phyloP scores from a whole-genome alignment of 35 echinoderm and acorn worm species.

The Lytechinus pictus region DNA sequence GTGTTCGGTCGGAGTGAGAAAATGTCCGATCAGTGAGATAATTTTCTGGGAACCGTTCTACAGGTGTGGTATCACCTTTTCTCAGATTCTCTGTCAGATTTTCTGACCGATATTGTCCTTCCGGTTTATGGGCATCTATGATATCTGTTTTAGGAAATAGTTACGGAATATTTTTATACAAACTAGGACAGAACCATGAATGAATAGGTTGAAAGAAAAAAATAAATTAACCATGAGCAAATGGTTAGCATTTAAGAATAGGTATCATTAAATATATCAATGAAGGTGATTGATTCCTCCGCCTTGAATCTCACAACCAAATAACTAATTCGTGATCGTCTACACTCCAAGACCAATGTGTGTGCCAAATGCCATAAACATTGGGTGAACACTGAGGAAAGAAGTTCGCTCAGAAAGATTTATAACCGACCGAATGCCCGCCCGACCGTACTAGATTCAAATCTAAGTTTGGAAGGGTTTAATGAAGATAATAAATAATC shows the following conservation, averaged over 20 bases:
- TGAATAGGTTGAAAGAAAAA: not conserved
- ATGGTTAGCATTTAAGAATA: not conserved
- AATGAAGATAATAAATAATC: no score
- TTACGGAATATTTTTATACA: not conserved
- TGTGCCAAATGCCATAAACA: no score
- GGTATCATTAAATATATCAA: no score
- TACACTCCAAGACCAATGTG: no score
- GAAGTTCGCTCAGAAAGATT: no score
- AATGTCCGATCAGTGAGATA: not conserved
- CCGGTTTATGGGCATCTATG: not conserved
- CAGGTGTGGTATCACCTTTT: not conserved
- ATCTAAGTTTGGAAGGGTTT: no score
- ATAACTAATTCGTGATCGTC: no score
- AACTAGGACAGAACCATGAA: not conserved
- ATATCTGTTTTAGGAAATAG: not conserved
- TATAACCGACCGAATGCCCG: no score
- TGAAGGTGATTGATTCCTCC: no score
- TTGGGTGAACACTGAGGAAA: no score
- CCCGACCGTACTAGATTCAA: no score
- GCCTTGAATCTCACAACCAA: no score
- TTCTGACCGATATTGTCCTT: not conserved
- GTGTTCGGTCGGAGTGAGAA: not conserved
- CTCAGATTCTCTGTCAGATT: not conserved
- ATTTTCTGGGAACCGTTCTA: not conserved
- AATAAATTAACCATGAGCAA: not conserved